Base-by-base conservation (phyloP, 2,113 vertebrate genomes). In the Apus apus region DNA sequence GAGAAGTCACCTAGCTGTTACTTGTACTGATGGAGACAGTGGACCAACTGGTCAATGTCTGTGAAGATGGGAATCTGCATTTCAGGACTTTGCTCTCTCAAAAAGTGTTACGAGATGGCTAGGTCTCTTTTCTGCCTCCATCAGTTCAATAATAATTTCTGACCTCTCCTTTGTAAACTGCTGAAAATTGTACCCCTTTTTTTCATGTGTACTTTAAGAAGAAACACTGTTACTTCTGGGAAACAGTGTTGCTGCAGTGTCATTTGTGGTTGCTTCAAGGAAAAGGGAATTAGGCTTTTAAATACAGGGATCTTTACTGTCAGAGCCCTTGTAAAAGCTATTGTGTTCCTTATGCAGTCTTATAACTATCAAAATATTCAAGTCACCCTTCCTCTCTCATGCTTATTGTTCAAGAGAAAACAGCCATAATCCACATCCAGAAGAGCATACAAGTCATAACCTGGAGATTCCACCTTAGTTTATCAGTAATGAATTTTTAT, bases 401-500 rank as follows among this genome's bases (percentile, higher is more conserved):
- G 2, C 54, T 66, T 89, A 20, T 13, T 54, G 45, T 61, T 82
- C 58, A 74, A 83, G 22, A 57, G 23, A 65, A 72, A 64, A 29
- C 18, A 56, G 13, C 38, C 57, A 18, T 50, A 73, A 79, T 43
- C 23, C 25, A 84, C 64, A 81, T 30, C 26, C 16, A 48, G 51
- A 78, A 57, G 30, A 29, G 8, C 46, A 70, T 45, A 32, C 8
- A 29, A 67, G 38, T 48, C 73, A 21, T 19, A 84, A 93, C 17
- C 21, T 60, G 58, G 56, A 88, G 32, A 92, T 46, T 60, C 8
- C 25, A 50, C 36, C 30, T 68, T 57, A 50, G 58, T 15, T 88
- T 64, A 95, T 89, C 13, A 78, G 18, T 85, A 67, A 70, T 45
- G 38, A 84, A 73, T 94, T 94, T 95, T 74, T 79, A 57, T 80